These are phyloP conservation scores for Gymnobelideus leadbeateri DNA, from an alignment of 2,113 vertebrate species.

Conservation along the genomic window DNA sequence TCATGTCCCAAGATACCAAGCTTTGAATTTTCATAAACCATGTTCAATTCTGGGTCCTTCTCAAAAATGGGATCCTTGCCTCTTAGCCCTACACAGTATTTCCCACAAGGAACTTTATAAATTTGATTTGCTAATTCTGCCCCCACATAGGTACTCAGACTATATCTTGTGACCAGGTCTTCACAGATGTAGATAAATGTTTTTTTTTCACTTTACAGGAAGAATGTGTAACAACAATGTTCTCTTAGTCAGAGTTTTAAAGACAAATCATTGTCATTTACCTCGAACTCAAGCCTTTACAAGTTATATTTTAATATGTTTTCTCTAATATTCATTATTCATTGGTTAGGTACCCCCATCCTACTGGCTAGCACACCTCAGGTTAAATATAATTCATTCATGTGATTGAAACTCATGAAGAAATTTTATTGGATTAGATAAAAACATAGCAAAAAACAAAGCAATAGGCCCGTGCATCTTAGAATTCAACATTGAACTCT, in stretches of 20 bases:
- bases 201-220: background rate
- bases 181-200: background rate
- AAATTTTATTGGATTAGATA: too few relatives aligned
- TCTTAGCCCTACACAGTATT: background rate
- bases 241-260: background rate
- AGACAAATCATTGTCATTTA: background rate
- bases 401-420: too few relatives aligned
- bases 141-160: background rate
- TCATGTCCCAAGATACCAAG: background rate
- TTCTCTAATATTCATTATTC: background rate
- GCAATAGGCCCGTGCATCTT: too few relatives aligned
- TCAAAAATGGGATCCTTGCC: background rate
- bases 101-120: background rate
- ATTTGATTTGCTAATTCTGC: background rate
- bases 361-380: background rate
- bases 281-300: background rate
- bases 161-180: background rate
- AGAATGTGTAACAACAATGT: background rate
- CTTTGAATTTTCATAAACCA: background rate
- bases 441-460: too few relatives aligned
- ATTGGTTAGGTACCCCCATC: background rate
- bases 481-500: too few relatives aligned
- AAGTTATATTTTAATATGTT: background rate
- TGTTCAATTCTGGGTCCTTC: background rate
- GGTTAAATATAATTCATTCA: too few relatives aligned